Evolutionary conservation across 2,888 invertebrate genomes (phyloP).

Genomic region (Drosophila anceps): DNA sequence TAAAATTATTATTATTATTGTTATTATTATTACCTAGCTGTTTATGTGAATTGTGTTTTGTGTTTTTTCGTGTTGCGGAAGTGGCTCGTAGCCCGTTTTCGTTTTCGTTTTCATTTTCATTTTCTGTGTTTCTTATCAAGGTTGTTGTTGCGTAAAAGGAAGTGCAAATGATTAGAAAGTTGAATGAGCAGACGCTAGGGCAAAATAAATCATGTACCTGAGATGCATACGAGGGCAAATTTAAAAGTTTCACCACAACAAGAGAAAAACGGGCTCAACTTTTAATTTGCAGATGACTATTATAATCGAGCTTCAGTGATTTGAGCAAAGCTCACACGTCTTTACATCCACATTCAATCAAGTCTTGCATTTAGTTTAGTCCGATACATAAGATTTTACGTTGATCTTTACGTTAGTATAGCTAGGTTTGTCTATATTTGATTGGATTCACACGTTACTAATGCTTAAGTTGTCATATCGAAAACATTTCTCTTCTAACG

Average conservation of each 20-base stretch:
- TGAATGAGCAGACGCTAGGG: slow-evolving; percentile 48
- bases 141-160: slow-evolving; percentile 80
- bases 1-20: slow-evolving; percentile 27
- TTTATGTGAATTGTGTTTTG: slow-evolving; percentile 17
- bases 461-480: no score
- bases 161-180: slow-evolving; percentile 79
- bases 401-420: no score
- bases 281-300: slow-evolving; percentile 3
- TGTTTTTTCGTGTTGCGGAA: slow-evolving; percentile 45
- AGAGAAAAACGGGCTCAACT: slow-evolving; percentile 4
- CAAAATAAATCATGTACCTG: slow-evolving; percentile 34
- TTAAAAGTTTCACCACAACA: slow-evolving; percentile 19
- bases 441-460: no score
- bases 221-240: slow-evolving; percentile 52
- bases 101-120: slow-evolving; percentile 56
- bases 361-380: background rate
- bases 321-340: background rate
- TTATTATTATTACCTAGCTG: slow-evolving; percentile 2
- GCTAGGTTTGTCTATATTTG: no score
- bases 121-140: slow-evolving; percentile 61
- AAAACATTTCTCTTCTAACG: no score
- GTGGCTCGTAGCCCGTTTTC: slow-evolving; percentile 58
- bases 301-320: background rate
- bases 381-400: no score
- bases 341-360: background rate